These are phyloP conservation scores for Podilymbus podiceps DNA, from an alignment of 2,113 vertebrate genomes.

Conservation along the genomic window DNA sequence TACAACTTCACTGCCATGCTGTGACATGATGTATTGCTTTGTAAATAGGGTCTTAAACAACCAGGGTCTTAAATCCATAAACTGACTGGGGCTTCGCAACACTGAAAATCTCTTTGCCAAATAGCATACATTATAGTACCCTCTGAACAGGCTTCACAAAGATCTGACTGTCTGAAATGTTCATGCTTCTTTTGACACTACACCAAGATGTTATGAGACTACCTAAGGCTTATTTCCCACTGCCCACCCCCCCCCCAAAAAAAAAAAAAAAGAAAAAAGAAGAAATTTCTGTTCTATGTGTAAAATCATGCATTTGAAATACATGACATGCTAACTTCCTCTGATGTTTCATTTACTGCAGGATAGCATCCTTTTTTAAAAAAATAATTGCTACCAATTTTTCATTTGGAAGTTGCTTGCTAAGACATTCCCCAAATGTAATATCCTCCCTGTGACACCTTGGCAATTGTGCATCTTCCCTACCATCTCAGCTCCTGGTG, in stretches of 20 bases:
- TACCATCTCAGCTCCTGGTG: not conserved
- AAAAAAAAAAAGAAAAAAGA: not conserved
- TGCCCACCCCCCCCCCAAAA: not conserved
- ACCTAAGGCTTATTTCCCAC: not conserved
- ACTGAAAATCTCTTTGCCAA: conserved; percentile 21
- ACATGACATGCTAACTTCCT: not conserved
- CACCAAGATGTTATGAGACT: not conserved
- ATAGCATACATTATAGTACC: not conserved
- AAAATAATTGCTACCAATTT: not conserved
- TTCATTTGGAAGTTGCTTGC: not conserved
- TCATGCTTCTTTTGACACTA: not conserved
- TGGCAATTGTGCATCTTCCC: not conserved
- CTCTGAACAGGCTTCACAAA: not conserved
- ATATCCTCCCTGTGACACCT: not conserved
- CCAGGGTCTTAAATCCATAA: conserved; percentile 22
- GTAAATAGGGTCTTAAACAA: conserved; percentile 44
- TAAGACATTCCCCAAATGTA: not conserved
- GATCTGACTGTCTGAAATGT: not conserved
- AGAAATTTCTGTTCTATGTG: not conserved
- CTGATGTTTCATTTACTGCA: not conserved
- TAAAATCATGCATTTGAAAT: not conserved
- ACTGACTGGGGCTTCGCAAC: conserved; percentile 15
- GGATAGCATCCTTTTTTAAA: not conserved
- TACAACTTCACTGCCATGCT: not conserved
- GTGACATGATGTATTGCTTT: conserved; percentile 40